Evolutionary conservation across 2,888 invertebrate genomes (phyloP).

Genomic region (Agrochola litura): DNA sequence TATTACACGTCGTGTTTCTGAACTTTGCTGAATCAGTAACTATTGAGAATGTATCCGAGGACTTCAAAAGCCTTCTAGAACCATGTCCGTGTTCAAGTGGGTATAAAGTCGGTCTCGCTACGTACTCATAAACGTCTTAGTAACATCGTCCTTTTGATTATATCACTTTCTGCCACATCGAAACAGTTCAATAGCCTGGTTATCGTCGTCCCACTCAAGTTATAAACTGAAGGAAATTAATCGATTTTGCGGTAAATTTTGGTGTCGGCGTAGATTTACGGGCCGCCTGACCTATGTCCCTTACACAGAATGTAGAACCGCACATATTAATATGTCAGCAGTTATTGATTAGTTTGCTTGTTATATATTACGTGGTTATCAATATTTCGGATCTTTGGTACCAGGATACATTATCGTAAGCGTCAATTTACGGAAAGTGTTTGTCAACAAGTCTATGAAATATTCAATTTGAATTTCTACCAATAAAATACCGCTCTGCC

Average conservation of each 20-base stretch:
- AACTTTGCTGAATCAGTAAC: neutral
- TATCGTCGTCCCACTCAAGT: neutral
- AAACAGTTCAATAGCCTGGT: neutral
- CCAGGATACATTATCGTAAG: too few relatives aligned
- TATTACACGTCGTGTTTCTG: neutral
- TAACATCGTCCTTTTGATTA: neutral
- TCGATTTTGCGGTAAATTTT: slow-evolving; percentile 1
- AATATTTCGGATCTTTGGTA: too few relatives aligned
- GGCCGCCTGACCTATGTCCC: neutral
- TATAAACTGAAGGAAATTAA: slow-evolving; percentile 19
- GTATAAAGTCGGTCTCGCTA: neutral
- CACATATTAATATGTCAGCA: neutral
- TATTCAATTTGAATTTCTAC: too few relatives aligned
- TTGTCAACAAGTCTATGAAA: too few relatives aligned
- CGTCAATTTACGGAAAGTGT: too few relatives aligned
- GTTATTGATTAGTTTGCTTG: neutral
- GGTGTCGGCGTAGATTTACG: neutral
- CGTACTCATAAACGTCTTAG: neutral
- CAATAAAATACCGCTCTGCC: too few relatives aligned
- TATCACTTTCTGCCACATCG: neutral
- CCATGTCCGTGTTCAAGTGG: neutral
- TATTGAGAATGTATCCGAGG: neutral
- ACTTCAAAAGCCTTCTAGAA: neutral
- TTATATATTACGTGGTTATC: too few relatives aligned
- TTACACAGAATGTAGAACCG: neutral